Base-by-base conservation (phyloP, 2,797 vertebrate species). In the Pempheris klunzingeri region DNA sequence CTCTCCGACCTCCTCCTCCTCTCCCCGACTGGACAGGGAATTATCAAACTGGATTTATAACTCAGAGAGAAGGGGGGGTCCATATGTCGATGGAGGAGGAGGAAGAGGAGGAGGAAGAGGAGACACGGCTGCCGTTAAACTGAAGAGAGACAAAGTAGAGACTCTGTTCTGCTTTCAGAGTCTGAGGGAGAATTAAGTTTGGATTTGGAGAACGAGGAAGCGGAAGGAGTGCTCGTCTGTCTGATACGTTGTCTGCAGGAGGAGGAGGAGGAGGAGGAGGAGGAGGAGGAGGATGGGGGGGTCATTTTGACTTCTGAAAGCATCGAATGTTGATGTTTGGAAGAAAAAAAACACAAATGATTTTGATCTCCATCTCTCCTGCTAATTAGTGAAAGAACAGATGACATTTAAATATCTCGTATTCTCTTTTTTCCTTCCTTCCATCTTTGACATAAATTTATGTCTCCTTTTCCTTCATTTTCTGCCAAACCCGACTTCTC, bases 331-430 rank as follows among this genome's bases (percentile, higher is more conserved):
- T 81, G 66, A 82, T 80, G 69, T 75, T 70, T 63, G 63, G 78
- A 54, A 49, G 60, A 13, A 61, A 26, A 28, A 26, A n/a, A 81
- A 74, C 46, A 66, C 8, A 76, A 79, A 39, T 2, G 15, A 74
- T 71, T 53, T 63, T 72, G 60, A 50, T 87, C 87, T 78, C 43
- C 52, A 43, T 63, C 72, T 77, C 76, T 85, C 39, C 43, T 78
- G 77, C 87, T 90, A 90, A 91, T 90, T 88, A 90, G 82, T 10
- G 38, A 74, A 88, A 87, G 79, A 88, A 74, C 7, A 32, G 26
- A 64, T 81, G 85, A 89, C 81, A 81, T 88, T 87, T 85, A 85
- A 84, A 85, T 71, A 83, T 82, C 84, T 80, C 50, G 78, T 73
- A 85, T 79, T 83, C 74, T 76, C 34, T 54, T 58, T 70, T 77